Base-by-base conservation (phyloP, 2,113 vertebrate genomes). In the Epinephelus lanceolatus region DNA sequence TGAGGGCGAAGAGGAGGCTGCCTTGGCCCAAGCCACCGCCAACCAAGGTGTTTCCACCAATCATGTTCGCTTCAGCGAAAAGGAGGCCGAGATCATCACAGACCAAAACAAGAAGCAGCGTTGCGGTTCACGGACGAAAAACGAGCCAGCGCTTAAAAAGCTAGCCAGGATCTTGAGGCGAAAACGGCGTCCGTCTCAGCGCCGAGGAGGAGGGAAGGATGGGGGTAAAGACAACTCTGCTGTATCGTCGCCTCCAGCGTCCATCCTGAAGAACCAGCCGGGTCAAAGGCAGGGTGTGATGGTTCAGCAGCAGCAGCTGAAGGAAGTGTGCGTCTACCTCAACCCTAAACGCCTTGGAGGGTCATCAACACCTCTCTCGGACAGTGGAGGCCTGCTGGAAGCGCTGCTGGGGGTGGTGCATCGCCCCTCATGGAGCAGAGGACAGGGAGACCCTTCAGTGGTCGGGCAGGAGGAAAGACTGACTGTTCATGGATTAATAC, bases 41-140 rank as follows among this genome's bases (percentile, higher is more conserved):
- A 90, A 89, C 8, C 95, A 96, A 69, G 83, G 93, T 5, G 90
- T 93, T 0, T 80, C 95, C 33, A 97, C 96, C 79, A 98, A 97
- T 89, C 97, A 96, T 0, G 97, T 99, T 5, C 95, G 96, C 80
- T 99, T 99, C 88, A 94, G 97, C 42, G 97, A 99, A 78, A 96
- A 97, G 5, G 97, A 97, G 91, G 96, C 96, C 1, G 97, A 99
- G 87, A 90, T 99, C 57, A 96, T 98, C 94, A 95, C 96, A 0
- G 96, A 97, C 77, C 80, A 91, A 49, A 89, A 87, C 94, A 95
- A 80, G 92, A 96, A 91, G 71, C 86, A 90, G 63, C 74, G 76
- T 4, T 53, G 87, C 0, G 40, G 85, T 0, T 89, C 91, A 1
- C 73, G 67, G 42, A 81, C 84, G 2, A 97, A 96, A 86, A 87